Evolutionary conservation across 2,113 vertebrate genomes (phyloP).

Genomic region (Spermophilus dauricus): DNA sequence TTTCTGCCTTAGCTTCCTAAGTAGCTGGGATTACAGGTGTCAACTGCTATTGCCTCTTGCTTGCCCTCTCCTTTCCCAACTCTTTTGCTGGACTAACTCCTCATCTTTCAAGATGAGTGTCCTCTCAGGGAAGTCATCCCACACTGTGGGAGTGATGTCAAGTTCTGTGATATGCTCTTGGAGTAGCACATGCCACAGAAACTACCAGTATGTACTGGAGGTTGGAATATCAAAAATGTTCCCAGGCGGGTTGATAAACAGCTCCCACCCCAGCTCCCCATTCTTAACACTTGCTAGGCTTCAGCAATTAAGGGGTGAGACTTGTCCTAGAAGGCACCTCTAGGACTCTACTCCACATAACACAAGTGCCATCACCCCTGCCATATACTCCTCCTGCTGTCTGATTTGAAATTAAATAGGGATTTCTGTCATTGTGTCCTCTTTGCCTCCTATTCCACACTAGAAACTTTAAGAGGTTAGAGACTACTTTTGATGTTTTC

Average conservation of each 20-base stretch:
- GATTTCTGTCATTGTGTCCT: background rate
- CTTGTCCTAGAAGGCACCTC: background rate
- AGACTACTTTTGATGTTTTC: background rate
- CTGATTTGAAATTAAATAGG: background rate
- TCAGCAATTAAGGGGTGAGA: background rate
- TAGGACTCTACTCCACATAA: background rate
- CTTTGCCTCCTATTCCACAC: background rate
- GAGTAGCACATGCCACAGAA: background rate
- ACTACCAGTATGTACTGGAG: background rate
- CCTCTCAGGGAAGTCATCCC: background rate
- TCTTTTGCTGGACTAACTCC: background rate
- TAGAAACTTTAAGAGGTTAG: background rate
- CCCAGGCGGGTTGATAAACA: background rate
- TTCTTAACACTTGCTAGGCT: background rate
- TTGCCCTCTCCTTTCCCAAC: background rate
- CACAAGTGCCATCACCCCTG: background rate
- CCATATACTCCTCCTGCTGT: background rate
- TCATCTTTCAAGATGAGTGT: constrained; percentile 35
- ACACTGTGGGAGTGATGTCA: background rate
- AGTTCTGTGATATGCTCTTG: background rate
- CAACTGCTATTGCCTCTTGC: background rate
- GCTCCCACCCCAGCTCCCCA: background rate
- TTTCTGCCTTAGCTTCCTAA: background rate
- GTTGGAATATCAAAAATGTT: background rate
- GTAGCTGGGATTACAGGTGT: background rate